These are phyloP conservation scores for Argyrosomus japonicus DNA, from an alignment of 2,113 vertebrate genomes.

Conservation along the genomic window DNA sequence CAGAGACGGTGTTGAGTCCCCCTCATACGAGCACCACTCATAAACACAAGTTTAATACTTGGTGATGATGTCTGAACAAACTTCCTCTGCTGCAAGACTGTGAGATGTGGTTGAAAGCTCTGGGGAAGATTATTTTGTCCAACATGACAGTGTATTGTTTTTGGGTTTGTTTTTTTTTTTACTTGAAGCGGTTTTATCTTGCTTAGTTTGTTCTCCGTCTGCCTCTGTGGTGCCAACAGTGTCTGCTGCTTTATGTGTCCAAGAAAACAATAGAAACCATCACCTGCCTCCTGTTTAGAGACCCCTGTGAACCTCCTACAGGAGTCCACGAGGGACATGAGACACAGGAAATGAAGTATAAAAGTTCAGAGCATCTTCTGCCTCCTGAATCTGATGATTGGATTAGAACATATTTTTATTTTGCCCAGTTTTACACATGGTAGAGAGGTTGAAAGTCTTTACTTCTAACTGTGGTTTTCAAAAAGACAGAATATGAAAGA, in stretches of 20 bases:
- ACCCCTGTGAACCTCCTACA: not conserved
- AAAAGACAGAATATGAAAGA: too few species aligned
- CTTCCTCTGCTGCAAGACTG: not conserved
- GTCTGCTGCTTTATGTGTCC: not conserved
- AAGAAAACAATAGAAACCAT: not conserved
- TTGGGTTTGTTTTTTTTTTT: not conserved
- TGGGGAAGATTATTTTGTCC: not conserved
- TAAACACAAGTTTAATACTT: too few species aligned
- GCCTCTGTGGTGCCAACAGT: not conserved
- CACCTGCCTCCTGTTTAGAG: not conserved
- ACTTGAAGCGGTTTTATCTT: not conserved
- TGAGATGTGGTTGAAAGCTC: slow-evolving; percentile 5
- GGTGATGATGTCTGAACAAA: not conserved
- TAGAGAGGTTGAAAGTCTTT: not conserved
- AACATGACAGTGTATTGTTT: too few species aligned
- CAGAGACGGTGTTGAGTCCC: too few species aligned
- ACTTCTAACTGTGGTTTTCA: not conserved
- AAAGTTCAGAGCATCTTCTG: not conserved
- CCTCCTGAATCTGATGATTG: not conserved
- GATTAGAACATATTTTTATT: not conserved
- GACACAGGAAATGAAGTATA: not conserved
- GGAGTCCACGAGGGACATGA: not conserved
- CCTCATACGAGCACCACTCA: too few species aligned
- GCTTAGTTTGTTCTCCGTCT: not conserved
- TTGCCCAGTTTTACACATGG: not conserved